Conservation (phyloP, 2,888 invertebrate species). For the Leuctra nigra region DNA sequence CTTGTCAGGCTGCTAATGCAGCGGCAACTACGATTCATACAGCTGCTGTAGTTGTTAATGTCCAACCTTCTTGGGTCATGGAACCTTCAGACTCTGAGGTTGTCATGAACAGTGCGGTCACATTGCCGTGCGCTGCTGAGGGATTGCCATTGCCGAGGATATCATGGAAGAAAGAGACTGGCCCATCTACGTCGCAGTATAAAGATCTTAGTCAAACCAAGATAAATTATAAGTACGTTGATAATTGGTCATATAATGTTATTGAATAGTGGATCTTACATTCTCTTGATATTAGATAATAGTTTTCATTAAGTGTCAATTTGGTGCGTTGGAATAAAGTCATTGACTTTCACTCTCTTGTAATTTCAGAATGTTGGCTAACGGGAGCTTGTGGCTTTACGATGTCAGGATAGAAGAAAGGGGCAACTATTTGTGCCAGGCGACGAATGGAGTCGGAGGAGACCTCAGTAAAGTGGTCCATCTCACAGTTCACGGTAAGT, state of each 20-base stretch:
- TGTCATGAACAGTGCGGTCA: not conserved
- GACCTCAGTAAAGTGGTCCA: constrained; percentile 39
- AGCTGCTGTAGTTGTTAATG: constrained; percentile 40
- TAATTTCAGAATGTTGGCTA: constrained; percentile 26
- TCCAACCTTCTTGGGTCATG: constrained; percentile 9
- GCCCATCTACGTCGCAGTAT: not conserved
- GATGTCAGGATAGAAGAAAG: constrained; percentile 31
- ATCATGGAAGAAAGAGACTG: constrained; percentile 11
- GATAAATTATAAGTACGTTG: constrained; percentile 5
- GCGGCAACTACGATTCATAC: constrained; percentile 36
- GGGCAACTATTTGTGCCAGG: constrained; percentile 36
- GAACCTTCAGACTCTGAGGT: constrained; percentile 8
- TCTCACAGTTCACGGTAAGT: constrained; percentile 40
- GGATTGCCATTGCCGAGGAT: constrained; percentile 4
- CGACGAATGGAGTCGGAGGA: constrained; percentile 38
- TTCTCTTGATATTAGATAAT: no score
- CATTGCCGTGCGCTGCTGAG: constrained; percentile 6
- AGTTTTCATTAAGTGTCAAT: no score
- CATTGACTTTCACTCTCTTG: no score
- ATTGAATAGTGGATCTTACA: no score
- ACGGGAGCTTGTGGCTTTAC: constrained; percentile 32
- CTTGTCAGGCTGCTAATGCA: constrained; percentile 38
- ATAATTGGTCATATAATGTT: not conserved
- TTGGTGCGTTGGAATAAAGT: no score
- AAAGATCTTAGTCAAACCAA: not conserved